Percentiles rank a stretch among this genome's conserved stretches.
These are phyloP conservation scores for Rhodinocichla rosea DNA, from an alignment of 2,113 vertebrate species.

Conservation along the genomic window DNA sequence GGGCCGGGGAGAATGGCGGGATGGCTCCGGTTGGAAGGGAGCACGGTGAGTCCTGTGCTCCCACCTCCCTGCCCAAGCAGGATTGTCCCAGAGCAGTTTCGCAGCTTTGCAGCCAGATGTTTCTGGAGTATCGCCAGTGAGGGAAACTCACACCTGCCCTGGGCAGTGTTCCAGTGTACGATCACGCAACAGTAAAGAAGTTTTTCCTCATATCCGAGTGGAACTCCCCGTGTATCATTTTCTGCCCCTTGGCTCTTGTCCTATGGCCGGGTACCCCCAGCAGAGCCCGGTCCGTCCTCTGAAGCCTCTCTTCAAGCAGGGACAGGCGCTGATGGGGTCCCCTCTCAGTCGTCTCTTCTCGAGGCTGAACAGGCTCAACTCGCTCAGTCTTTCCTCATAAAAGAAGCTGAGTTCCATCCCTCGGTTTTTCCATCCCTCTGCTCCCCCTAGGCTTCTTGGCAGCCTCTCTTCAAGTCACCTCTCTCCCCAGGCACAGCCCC, in stretches of 20 bases:
- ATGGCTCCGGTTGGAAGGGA: no score
- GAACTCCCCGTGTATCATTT: neutral
- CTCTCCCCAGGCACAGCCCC: rapidly evolving
- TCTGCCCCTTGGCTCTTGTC: neutral
- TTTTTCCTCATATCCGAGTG: neutral
- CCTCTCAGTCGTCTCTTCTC: neutral
- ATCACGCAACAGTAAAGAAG: neutral
- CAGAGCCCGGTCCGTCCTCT: neutral
- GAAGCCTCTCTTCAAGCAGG: no score
- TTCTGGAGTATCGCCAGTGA: neutral
- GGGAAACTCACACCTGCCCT: neutral
- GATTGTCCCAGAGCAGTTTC: neutral
- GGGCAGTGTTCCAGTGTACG: neutral
- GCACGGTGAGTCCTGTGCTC: rapidly evolving
- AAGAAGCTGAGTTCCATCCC: neutral
- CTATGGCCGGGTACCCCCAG: rapidly evolving
- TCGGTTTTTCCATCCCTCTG: neutral
- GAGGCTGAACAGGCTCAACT: neutral
- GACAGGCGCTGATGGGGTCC: neutral
- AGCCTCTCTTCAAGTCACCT: neutral
- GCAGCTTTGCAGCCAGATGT: neutral
- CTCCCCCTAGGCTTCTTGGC: neutral
- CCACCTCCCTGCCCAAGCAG: neutral
- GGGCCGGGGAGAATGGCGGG: neutral
- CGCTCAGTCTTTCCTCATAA: neutral